Evolutionary conservation across 2,113 vertebrate genomes (phyloP), one percentile per base, ranked within the genome.

Genomic region (Dendropsophus ebraccatus): DNA sequence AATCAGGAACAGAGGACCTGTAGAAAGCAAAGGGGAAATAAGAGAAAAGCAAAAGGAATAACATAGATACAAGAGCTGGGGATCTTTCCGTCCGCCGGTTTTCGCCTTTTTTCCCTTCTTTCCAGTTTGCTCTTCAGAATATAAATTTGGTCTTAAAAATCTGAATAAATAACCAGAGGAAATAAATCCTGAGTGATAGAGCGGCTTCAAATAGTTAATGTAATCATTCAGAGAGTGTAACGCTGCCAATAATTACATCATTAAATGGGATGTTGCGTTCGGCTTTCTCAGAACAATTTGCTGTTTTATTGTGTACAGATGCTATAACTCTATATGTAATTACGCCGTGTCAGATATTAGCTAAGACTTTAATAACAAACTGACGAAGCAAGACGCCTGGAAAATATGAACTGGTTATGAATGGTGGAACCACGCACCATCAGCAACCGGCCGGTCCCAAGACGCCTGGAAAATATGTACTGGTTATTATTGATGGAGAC

Each of bases 231-330:
- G 50, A 56, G 49, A 25, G 69, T 73, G 81, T 73, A 73, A 25
- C 81, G n/a, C 67, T 45, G 81, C 67, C 67, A 83, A 75, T 84
- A 84, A 84, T 74, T 37, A 30, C n/a, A 84, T 84, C 47, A 84
- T 84, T 84, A 84, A 76, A 84, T 49, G 56, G 54, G 74, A 85
- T 77, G 83, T 78, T 78, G 60, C 12, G 37, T 65, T 85, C 45
- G 62, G 19, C 77, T 85, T 85, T 78, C 60, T 35, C 56, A 52
- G 58, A 67, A 50, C 75, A 28, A 85, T 85, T 78, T 85, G 58
- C 75, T 69, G 41, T 41, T 65, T 84, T 50, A 76, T 84, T 84
- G 83, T 84, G 83, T 45, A 49, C 65, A 86, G 77, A 86, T 81
- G 49, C 50, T 58, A 74, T 81, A 86, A 72, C 56, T 81, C 84